phyloP scores from a whole-genome alignment of 2,888 invertebrate genomes.

The Exephanes ischioxanthus region DNA sequence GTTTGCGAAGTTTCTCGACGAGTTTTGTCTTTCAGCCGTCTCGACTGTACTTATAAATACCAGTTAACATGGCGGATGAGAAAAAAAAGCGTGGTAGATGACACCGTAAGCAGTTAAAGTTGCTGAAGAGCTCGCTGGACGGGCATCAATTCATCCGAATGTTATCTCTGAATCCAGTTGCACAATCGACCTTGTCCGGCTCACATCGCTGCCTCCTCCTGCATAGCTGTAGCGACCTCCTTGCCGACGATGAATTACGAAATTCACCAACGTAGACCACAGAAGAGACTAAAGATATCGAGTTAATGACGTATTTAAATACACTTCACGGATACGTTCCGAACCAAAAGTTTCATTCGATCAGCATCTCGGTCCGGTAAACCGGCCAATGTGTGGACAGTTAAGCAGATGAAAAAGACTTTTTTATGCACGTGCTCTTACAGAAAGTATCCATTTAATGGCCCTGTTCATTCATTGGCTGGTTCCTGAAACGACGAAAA shows the following conservation, averaged over 20 bases:
- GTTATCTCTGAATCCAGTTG: conserved; percentile 60
- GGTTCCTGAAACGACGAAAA: no score
- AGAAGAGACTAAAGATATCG: not conserved
- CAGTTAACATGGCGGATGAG: conserved; percentile 14
- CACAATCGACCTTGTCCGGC: conserved; percentile 57
- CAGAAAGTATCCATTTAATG: no score
- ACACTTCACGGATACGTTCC: not conserved
- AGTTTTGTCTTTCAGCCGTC: conserved; percentile 10
- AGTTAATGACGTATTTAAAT: not conserved
- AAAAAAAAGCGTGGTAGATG: conserved; percentile 1
- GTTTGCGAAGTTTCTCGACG: conserved; percentile 9
- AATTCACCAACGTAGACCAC: conserved; percentile 24
- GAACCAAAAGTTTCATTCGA: not conserved
- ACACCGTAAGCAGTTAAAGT: not conserved
- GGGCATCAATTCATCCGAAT: conserved; percentile 47
- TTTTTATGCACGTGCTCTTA: no score
- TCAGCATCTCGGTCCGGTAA: no score
- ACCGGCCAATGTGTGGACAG: no score
- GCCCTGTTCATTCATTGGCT: no score
- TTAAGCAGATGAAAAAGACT: no score
- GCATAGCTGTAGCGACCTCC: conserved; percentile 35
- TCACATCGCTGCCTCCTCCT: conserved; percentile 17
- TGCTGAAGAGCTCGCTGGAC: conserved; percentile 27
- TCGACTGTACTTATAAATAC: not conserved
- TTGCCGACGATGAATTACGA: conserved; percentile 45